A percentile compares a stretch with the other conserved stretches of the same genome.
These are phyloP conservation scores for Pelmatolapia mariae DNA, from an alignment of 2,113 vertebrate species.

Conservation along the genomic window DNA sequence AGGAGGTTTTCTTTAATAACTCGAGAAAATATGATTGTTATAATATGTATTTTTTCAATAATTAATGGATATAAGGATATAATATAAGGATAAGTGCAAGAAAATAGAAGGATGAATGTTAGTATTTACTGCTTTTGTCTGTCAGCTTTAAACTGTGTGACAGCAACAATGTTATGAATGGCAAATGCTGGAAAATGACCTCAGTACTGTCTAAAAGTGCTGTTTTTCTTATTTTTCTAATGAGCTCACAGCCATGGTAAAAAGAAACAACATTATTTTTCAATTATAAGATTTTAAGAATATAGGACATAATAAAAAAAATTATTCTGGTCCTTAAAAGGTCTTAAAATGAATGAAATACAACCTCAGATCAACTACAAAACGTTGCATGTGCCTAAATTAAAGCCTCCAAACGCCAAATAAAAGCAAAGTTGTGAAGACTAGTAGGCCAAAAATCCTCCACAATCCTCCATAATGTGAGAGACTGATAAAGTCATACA, in stretches of 20 bases:
- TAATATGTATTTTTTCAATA: neutral
- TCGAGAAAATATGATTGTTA: rapidly evolving
- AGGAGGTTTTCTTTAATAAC: neutral
- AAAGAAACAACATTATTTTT: neutral
- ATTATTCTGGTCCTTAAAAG: neutral
- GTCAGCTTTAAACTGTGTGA: neutral
- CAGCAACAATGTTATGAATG: neutral
- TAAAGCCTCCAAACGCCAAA: neutral
- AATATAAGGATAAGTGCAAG: neutral
- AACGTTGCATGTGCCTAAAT: neutral
- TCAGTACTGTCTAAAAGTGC: too few species aligned
- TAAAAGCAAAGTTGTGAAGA: neutral
- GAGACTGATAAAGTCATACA: neutral
- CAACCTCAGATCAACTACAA: neutral
- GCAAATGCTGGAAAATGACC: neutral
- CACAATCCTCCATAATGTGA: neutral
- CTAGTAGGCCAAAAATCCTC: neutral
- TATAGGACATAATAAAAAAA: neutral
- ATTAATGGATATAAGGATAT: neutral
- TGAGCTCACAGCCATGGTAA: too few species aligned
- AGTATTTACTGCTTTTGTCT: neutral
- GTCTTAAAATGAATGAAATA: neutral
- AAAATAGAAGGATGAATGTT: rapidly evolving
- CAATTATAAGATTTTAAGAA: neutral
- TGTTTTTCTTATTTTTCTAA: too few species aligned